A percentile compares a stretch with the other conserved stretches of the same genome.
Evolutionary conservation across 2,888 invertebrate species (phyloP).

Genomic region (Fissipunctia ypsillon): DNA sequence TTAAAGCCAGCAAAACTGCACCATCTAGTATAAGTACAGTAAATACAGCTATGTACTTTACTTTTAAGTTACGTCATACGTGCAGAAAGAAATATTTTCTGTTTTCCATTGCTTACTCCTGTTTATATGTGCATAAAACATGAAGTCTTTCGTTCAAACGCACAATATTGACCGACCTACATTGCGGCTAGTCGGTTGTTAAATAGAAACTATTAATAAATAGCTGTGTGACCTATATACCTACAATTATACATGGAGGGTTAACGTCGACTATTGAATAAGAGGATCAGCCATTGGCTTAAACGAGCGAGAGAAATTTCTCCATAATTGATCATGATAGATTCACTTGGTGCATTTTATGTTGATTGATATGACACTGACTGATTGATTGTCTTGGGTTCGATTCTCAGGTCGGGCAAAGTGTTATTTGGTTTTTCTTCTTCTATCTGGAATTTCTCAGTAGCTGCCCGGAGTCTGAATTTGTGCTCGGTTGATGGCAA

Average conservation of each 20-base stretch:
- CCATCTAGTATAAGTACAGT: not conserved
- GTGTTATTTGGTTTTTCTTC: not conserved
- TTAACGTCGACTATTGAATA: not conserved
- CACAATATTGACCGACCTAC: slow-evolving; percentile 41
- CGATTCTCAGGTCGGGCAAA: not conserved
- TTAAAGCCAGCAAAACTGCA: slow-evolving; percentile 6
- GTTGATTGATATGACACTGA: slow-evolving; percentile 4
- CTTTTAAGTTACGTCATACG: not conserved
- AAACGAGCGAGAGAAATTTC: not conserved
- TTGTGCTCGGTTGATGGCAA: no score
- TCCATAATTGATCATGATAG: not conserved
- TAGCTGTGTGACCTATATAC: slow-evolving; percentile 46
- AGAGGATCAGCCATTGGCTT: not conserved
- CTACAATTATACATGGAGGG: slow-evolving; percentile 18
- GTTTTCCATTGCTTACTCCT: not conserved
- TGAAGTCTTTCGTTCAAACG: slow-evolving; percentile 21
- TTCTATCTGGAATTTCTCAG: no score
- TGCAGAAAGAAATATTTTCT: slow-evolving; percentile 26
- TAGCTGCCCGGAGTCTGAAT: no score
- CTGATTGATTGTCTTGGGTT: not conserved
- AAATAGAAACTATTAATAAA: slow-evolving; percentile 58
- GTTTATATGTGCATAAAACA: slow-evolving; percentile 25
- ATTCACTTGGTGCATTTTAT: slow-evolving; percentile 1
- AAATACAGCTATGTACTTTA: slow-evolving; percentile 1
- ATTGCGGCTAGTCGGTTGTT: slow-evolving; percentile 19